Evolutionary conservation across 2,888 invertebrate genomes (phyloP).

Genomic region (Himalopsyche japonica): DNA sequence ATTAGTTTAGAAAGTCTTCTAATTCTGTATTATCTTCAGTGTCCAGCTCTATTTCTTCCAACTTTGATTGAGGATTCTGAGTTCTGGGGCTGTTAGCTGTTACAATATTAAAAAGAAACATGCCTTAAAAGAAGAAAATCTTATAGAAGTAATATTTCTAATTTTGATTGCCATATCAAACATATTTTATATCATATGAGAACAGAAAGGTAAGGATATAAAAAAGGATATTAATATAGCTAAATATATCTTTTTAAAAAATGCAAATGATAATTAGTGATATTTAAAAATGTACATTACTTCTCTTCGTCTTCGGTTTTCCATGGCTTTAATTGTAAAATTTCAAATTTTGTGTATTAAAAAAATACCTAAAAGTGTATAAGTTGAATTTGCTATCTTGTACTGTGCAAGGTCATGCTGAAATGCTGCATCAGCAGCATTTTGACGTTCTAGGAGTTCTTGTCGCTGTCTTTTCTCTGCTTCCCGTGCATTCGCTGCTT

Average conservation of each 20-base stretch:
- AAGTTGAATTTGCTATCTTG: background rate
- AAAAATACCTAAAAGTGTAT: background rate
- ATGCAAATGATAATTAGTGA: no score
- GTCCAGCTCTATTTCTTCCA: slow-evolving; percentile 37
- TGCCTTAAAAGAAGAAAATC: background rate
- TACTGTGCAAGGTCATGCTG: slow-evolving; percentile 25
- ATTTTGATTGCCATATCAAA: no score
- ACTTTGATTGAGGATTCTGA: background rate
- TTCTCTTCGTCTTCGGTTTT: no score
- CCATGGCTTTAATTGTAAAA: no score
- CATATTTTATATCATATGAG: no score
- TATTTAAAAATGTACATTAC: no score
- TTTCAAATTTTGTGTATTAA: no score
- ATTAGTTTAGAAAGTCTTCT: slow-evolving; percentile 29
- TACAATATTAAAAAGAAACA: slow-evolving; percentile 1
- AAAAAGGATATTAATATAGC: no score
- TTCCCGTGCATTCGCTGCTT: slow-evolving; percentile 16
- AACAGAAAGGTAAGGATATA: no score
- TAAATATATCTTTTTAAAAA: no score
- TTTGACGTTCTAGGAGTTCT: slow-evolving; percentile 22
- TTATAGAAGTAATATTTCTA: background rate
- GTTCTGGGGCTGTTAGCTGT: background rate
- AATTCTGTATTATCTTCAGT: slow-evolving; percentile 28
- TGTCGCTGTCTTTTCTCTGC: slow-evolving; percentile 21
- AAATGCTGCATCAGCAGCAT: slow-evolving; percentile 29